Evolutionary conservation across 2,888 invertebrate genomes (phyloP), one percentile per base, ranked within the genome.

Genomic region (Nomada fucata): DNA sequence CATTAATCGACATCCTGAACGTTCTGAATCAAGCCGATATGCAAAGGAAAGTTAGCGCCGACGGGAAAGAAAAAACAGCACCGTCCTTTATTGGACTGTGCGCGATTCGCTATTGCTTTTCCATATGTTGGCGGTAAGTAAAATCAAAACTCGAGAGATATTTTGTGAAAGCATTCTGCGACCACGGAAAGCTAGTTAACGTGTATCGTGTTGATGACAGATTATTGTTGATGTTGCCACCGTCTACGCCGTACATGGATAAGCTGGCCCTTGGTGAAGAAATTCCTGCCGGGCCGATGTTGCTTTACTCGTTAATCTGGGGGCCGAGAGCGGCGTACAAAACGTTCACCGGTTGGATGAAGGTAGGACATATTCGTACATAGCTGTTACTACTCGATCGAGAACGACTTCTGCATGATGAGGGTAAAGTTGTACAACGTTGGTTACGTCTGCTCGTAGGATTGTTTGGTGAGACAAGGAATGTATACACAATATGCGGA

Each of bases 81-180:
- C 77, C 93, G 76, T 92, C 95, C 0, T 95, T 95, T 68, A 95
- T 97, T 61, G 95, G 96, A 4, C 93, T 97, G 5, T 97, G 98
- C 87, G 97, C 98, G 0, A 96, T 98, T 76, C 98, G 98, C 91
- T 98, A 98, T 94, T 98, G 98, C 93, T 98, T 98, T 93, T 97
- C 96, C 78, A 96, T 97, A 73, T 96, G 96, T 85, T 98, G 97
- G 97, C 96, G 97, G 96, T 96, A 92, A 89, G 88, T 50, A 15
- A 13, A 36, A 36, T 36, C 29, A 5, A 29, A 5, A 29, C 7
- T 7, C 29, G 29, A 29, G 29, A 29, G 29, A 29, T 7, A 29
- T 29, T 29, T 7, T 29, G 29, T 7, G 7, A 7, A 7, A 36
- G 36, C 36, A 36, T 36, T 36, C 36, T 36, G 36, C 29, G 29